A percentile compares a stretch with the other conserved stretches of the same genome.
These are phyloP conservation scores for Drosophila sordidula DNA, from an alignment of 2,888 invertebrate species.

Conservation along the genomic window DNA sequence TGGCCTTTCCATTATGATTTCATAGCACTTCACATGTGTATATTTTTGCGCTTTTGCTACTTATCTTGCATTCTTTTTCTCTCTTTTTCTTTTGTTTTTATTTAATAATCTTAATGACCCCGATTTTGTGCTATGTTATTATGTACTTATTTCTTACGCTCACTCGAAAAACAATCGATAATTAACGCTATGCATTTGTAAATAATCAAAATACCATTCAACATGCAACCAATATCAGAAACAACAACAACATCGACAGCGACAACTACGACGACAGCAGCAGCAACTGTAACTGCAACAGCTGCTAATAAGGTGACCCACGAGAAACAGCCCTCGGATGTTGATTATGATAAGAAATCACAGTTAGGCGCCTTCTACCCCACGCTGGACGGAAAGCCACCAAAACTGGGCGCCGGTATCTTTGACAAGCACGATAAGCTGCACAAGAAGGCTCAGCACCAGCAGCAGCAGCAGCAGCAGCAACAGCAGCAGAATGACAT, in stretches of 20 bases:
- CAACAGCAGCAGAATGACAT: conserved; percentile 77
- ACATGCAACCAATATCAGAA: conserved; percentile 74
- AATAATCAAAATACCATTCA: conserved; percentile 70
- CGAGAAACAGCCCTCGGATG: conserved; percentile 42
- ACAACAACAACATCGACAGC: conserved; percentile 54
- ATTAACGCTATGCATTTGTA: conserved; percentile 81
- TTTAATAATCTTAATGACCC: conserved; percentile 33
- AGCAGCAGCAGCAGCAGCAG: conserved; percentile 49
- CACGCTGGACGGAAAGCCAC: conserved; percentile 84
- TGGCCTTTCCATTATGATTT: conserved; percentile 39
- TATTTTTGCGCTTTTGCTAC: conserved; percentile 50
- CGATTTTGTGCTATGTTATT: conserved; percentile 46
- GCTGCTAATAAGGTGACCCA: conserved; percentile 34
- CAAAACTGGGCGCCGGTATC: conserved; percentile 66
- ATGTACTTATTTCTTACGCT: conserved; percentile 56
- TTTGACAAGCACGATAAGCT: conserved; percentile 80
- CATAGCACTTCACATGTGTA: conserved; percentile 12
- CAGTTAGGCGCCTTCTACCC: conserved; percentile 82
- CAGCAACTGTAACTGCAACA: conserved; percentile 38
- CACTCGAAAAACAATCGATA: conserved; percentile 38
- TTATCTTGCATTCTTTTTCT: conserved; percentile 38
- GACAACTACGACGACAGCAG: conserved; percentile 46
- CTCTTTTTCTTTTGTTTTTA: conserved; percentile 17
- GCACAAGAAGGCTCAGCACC: conserved; percentile 73
- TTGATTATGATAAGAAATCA: conserved; percentile 70